Base-by-base conservation (phyloP, 2,797 vertebrate genomes). In the Eurystomus glaucurus region DNA sequence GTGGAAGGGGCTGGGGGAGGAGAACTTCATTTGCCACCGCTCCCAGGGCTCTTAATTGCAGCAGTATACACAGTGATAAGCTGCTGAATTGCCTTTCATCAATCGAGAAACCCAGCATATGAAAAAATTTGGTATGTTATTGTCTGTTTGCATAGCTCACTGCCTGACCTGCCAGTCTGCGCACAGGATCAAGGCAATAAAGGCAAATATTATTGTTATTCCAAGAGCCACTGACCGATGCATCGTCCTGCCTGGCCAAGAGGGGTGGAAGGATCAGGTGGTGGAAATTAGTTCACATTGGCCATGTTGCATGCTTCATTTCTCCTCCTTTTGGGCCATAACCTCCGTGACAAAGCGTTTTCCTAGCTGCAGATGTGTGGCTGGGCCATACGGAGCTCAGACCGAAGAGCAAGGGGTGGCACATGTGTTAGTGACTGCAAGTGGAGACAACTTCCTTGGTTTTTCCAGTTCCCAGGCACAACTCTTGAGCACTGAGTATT, bases 41-140 rank as follows among this genome's bases (percentile, higher is more conserved):
- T 96, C 83, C 70, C 90, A 93, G 76, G 83, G 85, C 80, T 72
- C 85, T 86, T 97, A 96, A 97, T 95, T 97, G 94, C 94, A 12
- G 80, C 39, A n/a, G 82, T 41, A 6, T 26, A 86, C 76, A 78
- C 10, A 85, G 74, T 9, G 92, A 55, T 86, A 93, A 96, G 94
- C 91, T 46, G 70, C 51, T 90, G 88, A 93, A 94, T 88, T 29
- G 88, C 90, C 80, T 93, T 96, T 96, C 91, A 91, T 75, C 16
- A 19, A 77, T 87, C 11, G 2, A 88, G 88, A 95, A 92, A 90
- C 85, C 5, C 83, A 39, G 90, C 93, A 88, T 82, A 93, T 85
- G 95, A 97, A 95, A 93, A 90, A 76, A 94, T 57, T 6, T 5
- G 0, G 90, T 9, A 23, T 60, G 95, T 14, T 76, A 72, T 86